Evolutionary conservation across 2,113 vertebrate species (phyloP), one percentile per base, ranked within the genome.

Genomic region (Pteropus alecto): DNA sequence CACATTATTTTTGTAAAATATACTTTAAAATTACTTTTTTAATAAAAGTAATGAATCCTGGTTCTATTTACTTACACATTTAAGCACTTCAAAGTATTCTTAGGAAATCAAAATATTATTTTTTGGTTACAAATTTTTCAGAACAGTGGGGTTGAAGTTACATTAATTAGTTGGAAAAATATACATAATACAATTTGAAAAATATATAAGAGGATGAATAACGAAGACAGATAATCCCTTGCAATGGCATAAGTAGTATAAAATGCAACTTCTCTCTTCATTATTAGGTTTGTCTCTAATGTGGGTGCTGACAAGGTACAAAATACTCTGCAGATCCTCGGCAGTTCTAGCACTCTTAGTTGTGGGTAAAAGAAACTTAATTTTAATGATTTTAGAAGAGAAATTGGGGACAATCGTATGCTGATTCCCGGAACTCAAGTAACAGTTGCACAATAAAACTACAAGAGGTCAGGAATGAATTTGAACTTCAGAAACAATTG

Each of bases 101-200:
- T 51, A 90, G 68, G 15, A 81, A 93, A 96, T 93, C 61, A 94
- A 97, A 97, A 95, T 93, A 97, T 73, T 96, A 71, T 87, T 67
- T 84, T 95, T 61, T 65, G 60, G 24, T 90, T 96, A 33, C 18
- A 58, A 71, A 90, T 93, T 74, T 94, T 94, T 70, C n/a, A 48
- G 84, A 95, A 71, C 61, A 87, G 54, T 33, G 35, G n/a, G n/a
- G 58, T 87, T 1, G 19, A 96, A 79, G 60, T 96, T 96, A 84
- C n/a, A 67, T 30, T 96, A 96, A 97, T 95, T 96, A 95, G 73
- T 54, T 90, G 30, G 91, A 1, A 65, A 86, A 95, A 97, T 96
- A 58, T 95, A 77, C 85, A 94, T 93, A 94, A 95, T 84, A 67
- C 24, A 81, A 6, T 43, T 84, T 85, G 35, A 78, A 90, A 87